These are phyloP conservation scores for Hypomecis punctinalis DNA, from an alignment of 2,888 invertebrate species.

Conservation along the genomic window DNA sequence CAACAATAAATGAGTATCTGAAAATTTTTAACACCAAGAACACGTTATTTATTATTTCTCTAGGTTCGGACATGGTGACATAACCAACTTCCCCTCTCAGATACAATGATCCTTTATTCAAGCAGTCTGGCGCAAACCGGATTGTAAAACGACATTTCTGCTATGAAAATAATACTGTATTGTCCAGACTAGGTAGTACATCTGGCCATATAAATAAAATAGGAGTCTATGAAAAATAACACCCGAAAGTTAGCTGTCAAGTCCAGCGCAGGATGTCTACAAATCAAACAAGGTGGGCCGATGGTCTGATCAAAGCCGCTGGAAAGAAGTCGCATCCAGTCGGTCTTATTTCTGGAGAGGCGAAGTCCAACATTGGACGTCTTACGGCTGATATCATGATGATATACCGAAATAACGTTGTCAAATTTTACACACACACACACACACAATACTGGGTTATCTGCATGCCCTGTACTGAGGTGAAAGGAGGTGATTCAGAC, in stretches of 20 bases:
- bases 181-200: neutral
- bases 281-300: too few species aligned
- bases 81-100: constrained; percentile 1
- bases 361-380: too few species aligned
- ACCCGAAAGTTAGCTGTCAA: neutral
- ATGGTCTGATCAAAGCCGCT: too few species aligned
- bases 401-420: too few species aligned
- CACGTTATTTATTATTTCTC: neutral
- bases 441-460: too few species aligned
- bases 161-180: neutral
- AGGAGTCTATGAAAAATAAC: neutral
- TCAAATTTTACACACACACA: too few species aligned
- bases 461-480: too few species aligned
- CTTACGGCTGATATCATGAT: too few species aligned
- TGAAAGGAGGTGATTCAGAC: neutral
- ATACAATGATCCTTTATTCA: constrained; percentile 12
- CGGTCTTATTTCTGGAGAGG: too few species aligned
- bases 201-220: neutral
- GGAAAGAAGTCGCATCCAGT: too few species aligned
- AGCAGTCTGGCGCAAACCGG: constrained; percentile 12
- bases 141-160: neutral
- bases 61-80: neutral
- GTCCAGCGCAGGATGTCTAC: too few species aligned
- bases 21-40: neutral
- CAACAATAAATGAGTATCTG: neutral